A percentile compares a stretch with the other conserved stretches of the same genome.
These are phyloP conservation scores for Pelagia noctiluca DNA, from an alignment of 30 jellyfish, hydroid and myxozoan species.

Conservation along the genomic window DNA sequence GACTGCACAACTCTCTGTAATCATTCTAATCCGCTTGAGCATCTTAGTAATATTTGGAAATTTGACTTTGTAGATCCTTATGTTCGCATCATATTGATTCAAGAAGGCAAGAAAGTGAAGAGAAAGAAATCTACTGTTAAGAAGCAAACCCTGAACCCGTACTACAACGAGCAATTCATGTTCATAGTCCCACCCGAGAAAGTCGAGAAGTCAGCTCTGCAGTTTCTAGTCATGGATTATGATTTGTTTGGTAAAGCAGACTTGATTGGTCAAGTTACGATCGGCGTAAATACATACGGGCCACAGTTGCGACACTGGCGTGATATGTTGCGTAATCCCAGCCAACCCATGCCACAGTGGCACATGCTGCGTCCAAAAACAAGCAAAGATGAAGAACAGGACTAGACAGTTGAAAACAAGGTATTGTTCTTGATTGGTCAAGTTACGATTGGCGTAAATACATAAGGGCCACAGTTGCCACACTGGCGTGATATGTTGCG, in stretches of 20 bases:
- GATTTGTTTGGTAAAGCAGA: slow-evolving; percentile 88
- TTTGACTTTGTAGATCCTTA: slow-evolving; percentile 67
- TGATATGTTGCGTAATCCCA: slow-evolving; percentile 81
- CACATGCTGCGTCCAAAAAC: slow-evolving; percentile 87
- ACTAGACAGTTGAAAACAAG: not conserved
- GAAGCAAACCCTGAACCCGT: slow-evolving; percentile 77
- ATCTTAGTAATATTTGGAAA: no score
- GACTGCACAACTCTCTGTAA: no score
- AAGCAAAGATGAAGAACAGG: slow-evolving; percentile 80
- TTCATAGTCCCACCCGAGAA: slow-evolving; percentile 72
- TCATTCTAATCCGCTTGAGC: no score
- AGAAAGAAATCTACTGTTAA: slow-evolving; percentile 69
- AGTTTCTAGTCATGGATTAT: slow-evolving; percentile 83
- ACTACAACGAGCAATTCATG: slow-evolving; percentile 78
- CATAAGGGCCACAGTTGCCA: slow-evolving; percentile 62
- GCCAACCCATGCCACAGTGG: slow-evolving; percentile 86
- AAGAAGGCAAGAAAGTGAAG: slow-evolving; percentile 60
- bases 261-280: slow-evolving; percentile 75
- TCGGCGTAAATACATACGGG: slow-evolving; percentile 85
- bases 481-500: slow-evolving; percentile 54
- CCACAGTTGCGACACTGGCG: slow-evolving; percentile 95
- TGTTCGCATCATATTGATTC: slow-evolving; percentile 62
- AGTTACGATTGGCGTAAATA: slow-evolving; percentile 30
- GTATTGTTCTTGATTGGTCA: slow-evolving; percentile 8
- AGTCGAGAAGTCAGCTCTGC: slow-evolving; percentile 66